Evolutionary conservation across 2,797 vertebrate genomes (phyloP), one percentile per base, ranked within the genome.

Genomic region (Aeoliscus strigatus): DNA sequence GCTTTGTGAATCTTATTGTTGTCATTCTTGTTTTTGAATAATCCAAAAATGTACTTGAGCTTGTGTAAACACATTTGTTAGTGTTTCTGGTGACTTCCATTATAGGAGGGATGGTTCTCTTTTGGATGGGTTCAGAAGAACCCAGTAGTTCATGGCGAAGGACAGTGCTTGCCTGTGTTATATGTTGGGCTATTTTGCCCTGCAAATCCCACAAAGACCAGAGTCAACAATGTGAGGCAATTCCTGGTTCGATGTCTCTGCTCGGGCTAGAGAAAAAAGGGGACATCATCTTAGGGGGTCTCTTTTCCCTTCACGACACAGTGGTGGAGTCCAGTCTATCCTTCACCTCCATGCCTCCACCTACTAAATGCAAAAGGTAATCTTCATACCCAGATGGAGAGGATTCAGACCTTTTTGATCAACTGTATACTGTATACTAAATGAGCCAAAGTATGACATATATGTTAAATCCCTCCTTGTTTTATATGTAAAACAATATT

Each of bases 261-360:
- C 79, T 86, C 17, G 55, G 73, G 16, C 69, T 90, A 44, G 64
- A 75, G 35, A 85, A 63, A 61, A 65, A 70, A 2, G 89, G 89
- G 14, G 82, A 89, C 51, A 73, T 91, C 14, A 67, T 56, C 1
- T 58, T 91, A 8, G 88, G 88, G 4, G 88, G 86, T 25, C 86
- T 91, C 29, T 91, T 91, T 62, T 90, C 89, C 8, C 81, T 91
- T 40, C 89, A 90, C 27, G 86, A 91, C 38, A 73, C 44, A 37
- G 80, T 88, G 51, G 40, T 79, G 42, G 82, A 89, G 29, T 50
- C 70, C 4, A 63, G 35, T 35, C 27, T 73, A 18, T 70, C 73
- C 12, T 90, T 87, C 40, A 84, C 58, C 4, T 74, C 73, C 15
- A 50, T 21, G n/a, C 85, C 87, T 21, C 16, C 56, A 3, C 51